Evolutionary conservation across 2,888 invertebrate genomes (phyloP).

Genomic region (Thymelicus acteon): DNA sequence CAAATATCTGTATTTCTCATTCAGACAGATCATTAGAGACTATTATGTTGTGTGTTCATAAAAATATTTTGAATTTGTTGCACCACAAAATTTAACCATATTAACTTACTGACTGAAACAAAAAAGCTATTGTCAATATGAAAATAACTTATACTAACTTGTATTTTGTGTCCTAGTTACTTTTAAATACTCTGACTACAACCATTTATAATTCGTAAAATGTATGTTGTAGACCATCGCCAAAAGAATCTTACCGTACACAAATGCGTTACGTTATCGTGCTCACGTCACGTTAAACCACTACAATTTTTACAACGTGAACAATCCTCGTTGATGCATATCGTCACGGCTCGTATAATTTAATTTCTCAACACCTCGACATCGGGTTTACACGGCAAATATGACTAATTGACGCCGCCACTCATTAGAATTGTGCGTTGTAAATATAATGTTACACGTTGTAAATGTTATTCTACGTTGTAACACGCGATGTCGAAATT

Average conservation of each 20-base stretch:
- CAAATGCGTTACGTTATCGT: slow-evolving; percentile 4
- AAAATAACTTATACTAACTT: too few relatives aligned
- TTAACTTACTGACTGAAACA: too few relatives aligned
- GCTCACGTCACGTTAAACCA: neutral
- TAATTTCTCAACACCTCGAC: slow-evolving; percentile 60
- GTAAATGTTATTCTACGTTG: slow-evolving; percentile 52
- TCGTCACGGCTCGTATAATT: slow-evolving; percentile 51
- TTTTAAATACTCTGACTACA: too few relatives aligned
- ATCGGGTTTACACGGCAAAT: slow-evolving; percentile 57
- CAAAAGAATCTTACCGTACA: slow-evolving; percentile 15
- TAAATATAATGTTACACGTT: slow-evolving; percentile 21
- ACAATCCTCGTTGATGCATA: slow-evolving; percentile 34
- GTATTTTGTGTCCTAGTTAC: too few relatives aligned
- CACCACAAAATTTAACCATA: too few relatives aligned
- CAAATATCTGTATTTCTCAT: too few relatives aligned
- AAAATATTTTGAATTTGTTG: too few relatives aligned
- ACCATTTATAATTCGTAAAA: too few relatives aligned
- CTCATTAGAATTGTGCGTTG: slow-evolving; percentile 54
- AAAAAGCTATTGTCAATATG: too few relatives aligned
- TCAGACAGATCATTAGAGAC: too few relatives aligned
- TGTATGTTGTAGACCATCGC: too few relatives aligned
- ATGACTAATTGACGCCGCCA: slow-evolving; percentile 66
- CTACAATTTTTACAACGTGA: slow-evolving; percentile 25
- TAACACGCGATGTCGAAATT: slow-evolving; percentile 43
- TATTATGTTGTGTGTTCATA: too few relatives aligned